Evolutionary conservation across 2,888 invertebrate species (phyloP), one percentile per base, ranked within the genome.

Genomic region (Cordilura impudica): DNA sequence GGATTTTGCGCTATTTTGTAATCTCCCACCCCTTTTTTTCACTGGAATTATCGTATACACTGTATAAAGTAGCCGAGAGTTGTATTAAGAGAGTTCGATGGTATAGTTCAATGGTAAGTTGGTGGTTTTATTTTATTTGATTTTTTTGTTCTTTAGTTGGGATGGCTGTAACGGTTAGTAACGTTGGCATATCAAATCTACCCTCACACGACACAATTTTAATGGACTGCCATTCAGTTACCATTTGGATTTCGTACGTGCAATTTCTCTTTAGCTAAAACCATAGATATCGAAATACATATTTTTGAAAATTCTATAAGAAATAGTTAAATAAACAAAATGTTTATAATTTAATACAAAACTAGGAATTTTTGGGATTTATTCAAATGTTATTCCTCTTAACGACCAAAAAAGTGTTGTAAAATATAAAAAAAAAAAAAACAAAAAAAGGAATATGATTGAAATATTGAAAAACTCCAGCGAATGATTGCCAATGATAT

Each of bases 401-500:
- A 23, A 69, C 35, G 12, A 53, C n/a, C n/a, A n/a, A 53, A 61
- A 39, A n/a, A 4, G 12, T 39, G n/a, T 39, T 3, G 26, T 3
- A 3, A 39, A n/a, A 39, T n/a, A 4, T 12, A 39, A 39, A 39
- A 39, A n/a, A 39, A n/a, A n/a, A 4, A 1, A 39, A 35, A 39
- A 39, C n/a, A n/a, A n/a, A n/a, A 3, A 14, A 49, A 35, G 8
- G 18, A 26, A 35, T 29, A n/a, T n/a, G n/a, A n/a, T n/a, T n/a
- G 61, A 16, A 39, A 29, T 5, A 23, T 58, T 10, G 10, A 60
- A 63, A 73, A 54, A 16, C 12, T n/a, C n/a, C 10, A 60, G 56
- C 61, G 67, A 82, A 83, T 90, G 91, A 91, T 90, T 90, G 92
- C 93, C 94, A 92, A 93, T 94, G 93, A 96, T 96, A 96, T 97